These are phyloP conservation scores for Platerodrilus igneus DNA, from an alignment of 2,888 invertebrate species.

Conservation along the genomic window DNA sequence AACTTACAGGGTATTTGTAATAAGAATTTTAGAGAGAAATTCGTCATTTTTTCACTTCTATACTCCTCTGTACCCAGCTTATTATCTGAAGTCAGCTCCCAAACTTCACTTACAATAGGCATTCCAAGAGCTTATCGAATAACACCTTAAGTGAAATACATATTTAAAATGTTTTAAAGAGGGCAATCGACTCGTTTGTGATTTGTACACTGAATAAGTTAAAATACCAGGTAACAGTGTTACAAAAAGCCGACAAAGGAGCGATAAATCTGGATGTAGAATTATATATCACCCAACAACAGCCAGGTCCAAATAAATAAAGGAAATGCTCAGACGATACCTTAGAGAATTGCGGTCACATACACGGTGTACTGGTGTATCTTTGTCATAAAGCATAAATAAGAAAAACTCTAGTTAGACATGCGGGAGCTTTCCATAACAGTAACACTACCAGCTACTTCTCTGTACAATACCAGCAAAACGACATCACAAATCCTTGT, in stretches of 20 bases:
- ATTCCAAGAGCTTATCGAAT: too few species aligned
- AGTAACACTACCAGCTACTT: slow-evolving; percentile 16
- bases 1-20: too few species aligned
- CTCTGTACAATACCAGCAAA: slow-evolving; percentile 13
- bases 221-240: slow-evolving; percentile 19
- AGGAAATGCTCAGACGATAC: slow-evolving; percentile 22
- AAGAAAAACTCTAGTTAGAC: slow-evolving; percentile 17
- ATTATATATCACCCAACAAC: slow-evolving; percentile 23
- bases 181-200: slow-evolving; percentile 19
- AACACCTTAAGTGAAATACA: too few species aligned
- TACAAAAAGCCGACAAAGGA: slow-evolving; percentile 24
- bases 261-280: slow-evolving; percentile 23
- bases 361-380: slow-evolving; percentile 16
- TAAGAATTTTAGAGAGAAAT: too few species aligned
- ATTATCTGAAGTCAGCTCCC: too few species aligned
- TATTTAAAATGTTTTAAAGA: too few species aligned
- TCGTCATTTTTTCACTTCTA: too few species aligned
- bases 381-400: slow-evolving; percentile 19
- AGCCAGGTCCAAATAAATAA: slow-evolving; percentile 22
- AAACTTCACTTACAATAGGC: too few species aligned
- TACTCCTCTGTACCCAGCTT: too few species aligned
- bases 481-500: slow-evolving; percentile 13
- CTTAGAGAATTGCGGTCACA: slow-evolving; percentile 22
- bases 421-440: slow-evolving; percentile 22
- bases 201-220: slow-evolving; percentile 20